phyloP scores from a whole-genome alignment of 2,888 invertebrate genomes.

The Poecilobothrus nobilitatus region DNA sequence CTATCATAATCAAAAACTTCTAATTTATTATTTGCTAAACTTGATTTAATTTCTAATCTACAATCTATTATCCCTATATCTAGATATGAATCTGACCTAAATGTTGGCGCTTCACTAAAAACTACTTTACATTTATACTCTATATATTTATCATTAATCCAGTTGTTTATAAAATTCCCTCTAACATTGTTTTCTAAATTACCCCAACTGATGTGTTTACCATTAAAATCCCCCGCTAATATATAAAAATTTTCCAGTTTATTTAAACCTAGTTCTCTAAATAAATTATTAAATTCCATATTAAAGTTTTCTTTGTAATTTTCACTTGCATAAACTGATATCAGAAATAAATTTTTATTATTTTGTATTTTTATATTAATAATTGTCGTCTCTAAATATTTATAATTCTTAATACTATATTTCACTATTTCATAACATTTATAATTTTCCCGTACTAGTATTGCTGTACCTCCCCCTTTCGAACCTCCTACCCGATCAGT shows the following conservation, averaged over 20 bases:
- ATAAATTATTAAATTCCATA: not conserved
- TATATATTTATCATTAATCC: not conserved
- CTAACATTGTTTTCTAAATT: not conserved
- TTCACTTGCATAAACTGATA: not conserved
- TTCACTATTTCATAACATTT: not conserved
- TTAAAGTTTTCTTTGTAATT: conserved; percentile 5
- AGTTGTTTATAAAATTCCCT: not conserved
- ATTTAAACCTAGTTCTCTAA: not conserved
- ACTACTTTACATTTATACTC: too few species aligned
- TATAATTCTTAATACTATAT: not conserved
- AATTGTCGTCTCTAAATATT: conserved; percentile 7
- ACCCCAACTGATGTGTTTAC: not conserved
- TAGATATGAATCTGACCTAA: not conserved
- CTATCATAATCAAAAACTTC: too few species aligned
- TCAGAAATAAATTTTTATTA: not conserved
- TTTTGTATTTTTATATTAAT: not conserved
- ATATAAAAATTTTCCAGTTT: not conserved
- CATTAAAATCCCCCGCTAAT: conserved; percentile 7
- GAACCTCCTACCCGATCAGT: not conserved
- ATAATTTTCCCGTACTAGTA: not conserved
- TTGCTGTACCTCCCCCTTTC: conserved; percentile 9
- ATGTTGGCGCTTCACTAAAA: not conserved
- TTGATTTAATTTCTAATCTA: too few species aligned
- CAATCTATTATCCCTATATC: not conserved
- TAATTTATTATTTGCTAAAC: too few species aligned